Percentiles rank a stretch among this genome's conserved stretches.
Evolutionary conservation across 1,140 invertebrate genomes (phyloP).

Genomic region (Formica selysi): DNA sequence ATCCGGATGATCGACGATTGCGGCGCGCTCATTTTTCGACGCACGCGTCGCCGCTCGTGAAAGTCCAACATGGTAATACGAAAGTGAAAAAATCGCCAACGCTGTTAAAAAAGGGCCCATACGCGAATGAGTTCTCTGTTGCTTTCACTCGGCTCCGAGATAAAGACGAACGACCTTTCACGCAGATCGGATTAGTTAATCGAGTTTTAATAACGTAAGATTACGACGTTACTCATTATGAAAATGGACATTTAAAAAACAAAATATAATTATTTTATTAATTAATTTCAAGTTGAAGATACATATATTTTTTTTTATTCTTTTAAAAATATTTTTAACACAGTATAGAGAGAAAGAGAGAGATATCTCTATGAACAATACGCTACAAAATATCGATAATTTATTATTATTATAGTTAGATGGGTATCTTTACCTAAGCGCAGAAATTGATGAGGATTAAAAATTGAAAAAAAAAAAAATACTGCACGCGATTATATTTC

Average conservation of each 20-base stretch:
- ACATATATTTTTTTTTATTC: neutral
- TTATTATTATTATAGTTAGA: neutral
- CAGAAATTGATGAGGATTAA: neutral
- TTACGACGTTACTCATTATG: neutral
- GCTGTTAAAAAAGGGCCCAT: slow-evolving; percentile 30
- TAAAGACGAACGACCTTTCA: slow-evolving; percentile 53
- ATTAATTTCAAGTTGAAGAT: neutral
- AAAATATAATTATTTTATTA: slow-evolving; percentile 27
- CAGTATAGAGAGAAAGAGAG: too few species aligned
- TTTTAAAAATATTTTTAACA: neutral
- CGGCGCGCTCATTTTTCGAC: slow-evolving; percentile 9
- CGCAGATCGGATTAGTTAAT: slow-evolving; percentile 50
- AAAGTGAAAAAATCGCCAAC: slow-evolving; percentile 52
- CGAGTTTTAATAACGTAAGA: slow-evolving; percentile 63
- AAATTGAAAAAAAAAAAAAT: neutral
- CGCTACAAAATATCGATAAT: neutral
- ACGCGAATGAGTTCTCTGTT: slow-evolving; percentile 60
- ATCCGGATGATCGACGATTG: neutral
- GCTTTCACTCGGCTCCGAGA: slow-evolving; percentile 67
- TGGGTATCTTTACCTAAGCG: neutral
- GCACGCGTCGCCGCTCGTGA: slow-evolving; percentile 43
- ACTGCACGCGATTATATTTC: neutral
- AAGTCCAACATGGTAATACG: slow-evolving; percentile 61
- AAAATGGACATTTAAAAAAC: neutral
- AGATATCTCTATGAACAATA: too few species aligned